These are phyloP conservation scores for Lontra canadensis DNA, from an alignment of 2,113 vertebrate species.

Conservation along the genomic window DNA sequence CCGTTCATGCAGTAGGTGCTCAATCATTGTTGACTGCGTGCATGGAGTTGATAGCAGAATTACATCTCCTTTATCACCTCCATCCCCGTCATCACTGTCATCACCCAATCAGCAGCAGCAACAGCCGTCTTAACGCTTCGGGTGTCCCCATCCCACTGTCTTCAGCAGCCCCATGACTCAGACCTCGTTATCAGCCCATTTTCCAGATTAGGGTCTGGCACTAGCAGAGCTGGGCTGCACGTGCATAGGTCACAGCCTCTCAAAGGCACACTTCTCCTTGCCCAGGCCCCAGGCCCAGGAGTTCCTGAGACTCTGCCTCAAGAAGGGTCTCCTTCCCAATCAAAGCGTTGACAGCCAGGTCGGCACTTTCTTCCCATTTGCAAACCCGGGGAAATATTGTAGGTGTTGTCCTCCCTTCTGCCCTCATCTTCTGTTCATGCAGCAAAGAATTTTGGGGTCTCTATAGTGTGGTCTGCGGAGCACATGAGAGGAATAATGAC, in stretches of 20 bases:
- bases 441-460: background rate
- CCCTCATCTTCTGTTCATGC: background rate
- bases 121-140: background rate
- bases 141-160: fast-evolving
- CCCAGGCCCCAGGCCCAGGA: background rate
- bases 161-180: background rate
- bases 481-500: background rate
- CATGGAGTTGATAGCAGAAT: background rate
- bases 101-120: too few species aligned
- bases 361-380: background rate
- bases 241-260: background rate
- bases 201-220: background rate
- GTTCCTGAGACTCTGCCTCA: too few species aligned
- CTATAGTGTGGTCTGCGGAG: background rate
- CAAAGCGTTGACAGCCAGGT: background rate
- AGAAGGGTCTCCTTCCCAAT: background rate
- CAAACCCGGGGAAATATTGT: background rate
- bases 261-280: background rate
- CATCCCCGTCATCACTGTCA: background rate
- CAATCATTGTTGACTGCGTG: background rate
- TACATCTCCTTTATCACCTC: fast-evolving
- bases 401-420: background rate
- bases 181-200: background rate
- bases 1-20: background rate
- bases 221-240: background rate